phyloP scores from a whole-genome alignment of 2,888 invertebrate species.

The Allophyes oxyacanthae region DNA sequence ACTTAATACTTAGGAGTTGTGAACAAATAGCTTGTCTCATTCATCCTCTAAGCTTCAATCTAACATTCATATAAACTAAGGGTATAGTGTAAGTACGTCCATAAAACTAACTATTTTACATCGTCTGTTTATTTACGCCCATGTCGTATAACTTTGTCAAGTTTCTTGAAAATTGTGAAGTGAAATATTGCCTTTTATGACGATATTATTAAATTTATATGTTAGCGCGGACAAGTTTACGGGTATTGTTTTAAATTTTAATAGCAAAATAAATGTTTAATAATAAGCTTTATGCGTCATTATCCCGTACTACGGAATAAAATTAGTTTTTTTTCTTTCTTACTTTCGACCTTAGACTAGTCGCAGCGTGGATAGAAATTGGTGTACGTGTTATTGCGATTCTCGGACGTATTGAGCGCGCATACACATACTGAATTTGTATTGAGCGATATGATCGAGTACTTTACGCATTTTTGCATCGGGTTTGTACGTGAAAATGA shows the following conservation, averaged over 20 bases:
- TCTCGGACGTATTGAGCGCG: conserved; percentile 24
- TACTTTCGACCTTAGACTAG: not conserved
- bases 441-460: too few species aligned
- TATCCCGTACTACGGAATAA: too few species aligned
- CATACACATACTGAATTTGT: too few species aligned
- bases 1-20: too few species aligned
- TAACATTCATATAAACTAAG: conserved; percentile 4
- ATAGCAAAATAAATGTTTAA: conserved; percentile 3
- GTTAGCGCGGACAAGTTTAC: conserved; percentile 1
- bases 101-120: conserved; percentile 20
- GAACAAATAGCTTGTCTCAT: not conserved
- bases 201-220: conserved; percentile 5
- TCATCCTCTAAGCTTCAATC: not conserved
- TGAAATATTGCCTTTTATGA: conserved; percentile 8
- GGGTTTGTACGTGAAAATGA: too few species aligned
- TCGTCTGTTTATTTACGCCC: conserved; percentile 14
- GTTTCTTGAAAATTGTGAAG: conserved; percentile 13
- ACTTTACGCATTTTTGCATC: too few species aligned
- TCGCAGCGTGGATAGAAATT: conserved; percentile 8
- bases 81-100: conserved; percentile 1
- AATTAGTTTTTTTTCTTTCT: too few species aligned
- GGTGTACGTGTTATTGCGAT: conserved; percentile 15
- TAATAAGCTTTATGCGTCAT: not conserved
- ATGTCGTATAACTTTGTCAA: not conserved
- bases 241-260: conserved; percentile 8